Evolutionary conservation across 2,888 invertebrate species (phyloP), one percentile per base, ranked within the genome.

Genomic region (Euplagia quadripunctaria): DNA sequence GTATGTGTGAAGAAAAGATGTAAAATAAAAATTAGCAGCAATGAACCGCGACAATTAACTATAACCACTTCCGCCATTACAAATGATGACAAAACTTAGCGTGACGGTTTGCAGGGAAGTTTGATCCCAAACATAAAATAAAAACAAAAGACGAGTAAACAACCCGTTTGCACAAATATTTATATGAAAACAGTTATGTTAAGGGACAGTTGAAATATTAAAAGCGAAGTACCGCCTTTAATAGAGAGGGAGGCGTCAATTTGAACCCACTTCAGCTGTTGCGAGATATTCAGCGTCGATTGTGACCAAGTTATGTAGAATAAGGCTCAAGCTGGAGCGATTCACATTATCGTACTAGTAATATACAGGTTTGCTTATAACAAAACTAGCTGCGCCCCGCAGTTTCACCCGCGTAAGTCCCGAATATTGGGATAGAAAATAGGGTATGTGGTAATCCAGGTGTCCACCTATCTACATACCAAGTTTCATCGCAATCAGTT

Each of bases 221-320:
- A 90, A 88, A 88, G 89, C 85, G 86, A 84, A 85, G 82, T 87
- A 82, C 89, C 88, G 86, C 88, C 87, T 84, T 85, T 90, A 89
- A 90, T 89, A 89, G 85, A 87, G 88, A 86, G 86, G 87, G 86
- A 88, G 89, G 86, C 90, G 90, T 91, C 92, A 90, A 90, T 91
- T 89, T 88, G 86, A 85, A 90, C 88, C 89, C 90, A 88, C 89
- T 90, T 90, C 88, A 89, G 79, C 81, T 81, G 70, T 42, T 72
- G 83, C 82, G 84, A 86, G 86, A 85, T 83, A 83, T 83, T 85
- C 79, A 76, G 75, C 74, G 83, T 80, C 76, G 80, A 76, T 80
- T 75, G 79, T 42, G 52, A 43, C 70, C 31, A 31, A 31, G 20
- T 63, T 64, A 67, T 64, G 81, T 14, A 14, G 79, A 0, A 20